Evolutionary conservation across 2,797 vertebrate species (phyloP), one percentile per base, ranked within the genome.

Genomic region (Crocodylus rhombifer): DNA sequence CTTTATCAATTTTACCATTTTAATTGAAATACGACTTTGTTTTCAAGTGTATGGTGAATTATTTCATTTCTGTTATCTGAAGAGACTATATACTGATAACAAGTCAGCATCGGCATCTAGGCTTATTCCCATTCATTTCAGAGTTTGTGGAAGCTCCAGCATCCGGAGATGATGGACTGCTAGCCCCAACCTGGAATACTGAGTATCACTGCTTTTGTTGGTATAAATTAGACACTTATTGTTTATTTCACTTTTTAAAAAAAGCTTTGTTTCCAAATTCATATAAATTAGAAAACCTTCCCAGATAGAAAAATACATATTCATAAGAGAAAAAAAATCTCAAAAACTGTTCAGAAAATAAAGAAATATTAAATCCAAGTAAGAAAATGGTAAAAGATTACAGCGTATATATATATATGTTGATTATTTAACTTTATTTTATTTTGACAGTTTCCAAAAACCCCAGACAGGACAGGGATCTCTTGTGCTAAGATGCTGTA

Each of bases 51-150:
- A 93, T 28, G 87, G 96, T 93, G 95, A 96, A 96, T 96, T 96
- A 94, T 95, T 96, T 97, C 96, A 96, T 89, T 91, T 90, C 92
- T 94, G 82, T 95, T 96, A 96, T 96, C 96, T 92, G 87, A 88
- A 86, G 89, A 96, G 91, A 92, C 95, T 95, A 89, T 91, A 92
- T 28, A 93, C 91, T 96, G 94, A 94, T 94, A 94, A 94, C 76
- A 94, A 96, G 88, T 93, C 91, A 96, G 88, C 69, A 82, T 92
- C 3, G 4, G 92, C 88, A 84, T 91, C 88, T 87, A 88, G 74
- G 91, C 93, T 73, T 67, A 6, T 90, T 88, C 61, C 89, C 86
- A 89, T 94, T 95, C 87, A 92, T 89, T 96, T 96, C 87, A 87
- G n/a, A 92, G 85, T 58, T 93, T 67, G 71, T 93, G 10, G 63